Conservation (phyloP, 2,113 vertebrate genomes). For the Oreochromis tanganicae region DNA sequence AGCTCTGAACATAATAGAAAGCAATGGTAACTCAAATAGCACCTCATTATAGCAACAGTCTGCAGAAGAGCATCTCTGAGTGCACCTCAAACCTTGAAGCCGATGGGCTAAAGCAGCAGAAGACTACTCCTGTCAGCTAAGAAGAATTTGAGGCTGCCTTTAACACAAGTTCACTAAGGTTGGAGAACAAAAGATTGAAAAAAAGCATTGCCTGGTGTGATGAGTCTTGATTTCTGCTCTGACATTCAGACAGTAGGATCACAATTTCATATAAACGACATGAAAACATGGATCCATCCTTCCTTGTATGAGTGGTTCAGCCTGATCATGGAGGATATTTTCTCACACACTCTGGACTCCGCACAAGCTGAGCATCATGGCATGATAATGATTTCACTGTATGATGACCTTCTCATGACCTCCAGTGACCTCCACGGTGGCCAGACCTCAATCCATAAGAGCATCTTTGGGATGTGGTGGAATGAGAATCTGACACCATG, state of each 20-base stretch:
- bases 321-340: not conserved
- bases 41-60: not conserved
- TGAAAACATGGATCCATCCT: not conserved
- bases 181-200: rapidly evolving
- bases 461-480: not conserved
- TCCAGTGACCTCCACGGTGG: not conserved
- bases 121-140: not conserved
- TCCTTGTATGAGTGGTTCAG: not conserved
- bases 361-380: not conserved
- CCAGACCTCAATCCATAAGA: not conserved
- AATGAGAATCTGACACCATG: not conserved
- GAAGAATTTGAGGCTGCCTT: rapidly evolving
- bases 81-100: not conserved
- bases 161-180: not conserved
- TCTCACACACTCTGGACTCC: not conserved
- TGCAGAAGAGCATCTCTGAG: not conserved
- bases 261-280: not conserved
- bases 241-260: not conserved
- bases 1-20: not conserved
- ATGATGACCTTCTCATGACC: not conserved
- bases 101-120: not conserved
- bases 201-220: not conserved
- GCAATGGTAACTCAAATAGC: not conserved
- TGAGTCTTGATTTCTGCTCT: rapidly evolving
- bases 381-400: not conserved